phyloP scores from a whole-genome alignment of 2,797 vertebrate genomes.

The Parauchenoglanis ngamensis region DNA sequence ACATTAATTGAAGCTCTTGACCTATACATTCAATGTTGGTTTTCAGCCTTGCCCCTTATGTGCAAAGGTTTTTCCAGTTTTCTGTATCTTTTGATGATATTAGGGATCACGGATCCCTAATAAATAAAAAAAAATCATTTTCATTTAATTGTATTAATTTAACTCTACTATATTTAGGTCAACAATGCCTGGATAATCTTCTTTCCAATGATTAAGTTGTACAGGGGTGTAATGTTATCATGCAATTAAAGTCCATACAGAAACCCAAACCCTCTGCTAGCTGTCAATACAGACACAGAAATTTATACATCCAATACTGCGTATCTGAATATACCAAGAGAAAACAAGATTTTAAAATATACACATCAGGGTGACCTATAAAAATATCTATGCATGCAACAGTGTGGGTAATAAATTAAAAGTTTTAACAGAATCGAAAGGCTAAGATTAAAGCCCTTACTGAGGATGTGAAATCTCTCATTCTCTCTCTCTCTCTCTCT shows the following conservation, averaged over 20 bases:
- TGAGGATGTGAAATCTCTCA: constrained; percentile 38
- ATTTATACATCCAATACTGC: neutral
- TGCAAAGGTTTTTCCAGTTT: too few species aligned
- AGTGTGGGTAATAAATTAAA: constrained; percentile 44
- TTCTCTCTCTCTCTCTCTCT: constrained; percentile 31
- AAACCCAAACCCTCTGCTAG: constrained; percentile 22
- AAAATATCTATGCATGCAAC: constrained; percentile 6
- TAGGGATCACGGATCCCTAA: too few species aligned
- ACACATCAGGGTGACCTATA: neutral
- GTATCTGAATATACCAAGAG: neutral
- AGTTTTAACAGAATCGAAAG: constrained; percentile 58
- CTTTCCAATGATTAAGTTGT: constrained; percentile 63
- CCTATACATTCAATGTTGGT: too few species aligned
- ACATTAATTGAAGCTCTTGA: too few species aligned
- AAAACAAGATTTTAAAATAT: neutral
- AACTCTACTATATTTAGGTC: constrained; percentile 72
- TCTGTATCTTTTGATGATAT: too few species aligned
- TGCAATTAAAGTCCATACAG: constrained; percentile 46
- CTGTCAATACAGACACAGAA: neutral
- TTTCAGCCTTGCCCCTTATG: too few species aligned
- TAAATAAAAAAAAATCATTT: constrained; percentile 51
- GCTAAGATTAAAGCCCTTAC: constrained; percentile 69
- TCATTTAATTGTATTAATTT: constrained; percentile 77
- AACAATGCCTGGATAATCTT: constrained; percentile 75
- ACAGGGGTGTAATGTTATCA: constrained; percentile 43